phyloP scores from a whole-genome alignment of 2,888 invertebrate genomes.

The Chrysolina haemoptera region DNA sequence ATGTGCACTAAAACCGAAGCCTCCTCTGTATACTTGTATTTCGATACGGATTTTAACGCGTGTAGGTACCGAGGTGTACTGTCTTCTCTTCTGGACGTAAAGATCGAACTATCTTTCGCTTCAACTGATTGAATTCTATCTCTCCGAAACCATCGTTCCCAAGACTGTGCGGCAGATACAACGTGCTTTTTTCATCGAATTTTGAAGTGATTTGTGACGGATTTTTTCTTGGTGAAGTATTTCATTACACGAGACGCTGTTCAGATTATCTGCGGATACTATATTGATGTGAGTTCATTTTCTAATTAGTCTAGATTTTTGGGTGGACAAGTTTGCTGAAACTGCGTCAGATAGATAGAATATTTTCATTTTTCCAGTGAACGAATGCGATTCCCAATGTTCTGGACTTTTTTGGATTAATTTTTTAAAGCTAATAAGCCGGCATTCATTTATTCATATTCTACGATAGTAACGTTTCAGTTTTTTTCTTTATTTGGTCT shows the following conservation, averaged over 20 bases:
- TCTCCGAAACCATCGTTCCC: neutral
- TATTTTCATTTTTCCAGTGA: neutral
- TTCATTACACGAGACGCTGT: neutral
- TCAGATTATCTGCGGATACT: slow-evolving; percentile 11
- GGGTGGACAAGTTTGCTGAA: slow-evolving; percentile 5
- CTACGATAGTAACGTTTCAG: no score
- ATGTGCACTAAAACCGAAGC: slow-evolving; percentile 52
- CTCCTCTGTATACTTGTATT: slow-evolving; percentile 39
- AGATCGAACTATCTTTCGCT: slow-evolving; percentile 2
- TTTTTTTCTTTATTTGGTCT: no score
- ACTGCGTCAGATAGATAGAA: neutral
- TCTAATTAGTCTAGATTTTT: neutral
- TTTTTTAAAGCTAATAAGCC: no score
- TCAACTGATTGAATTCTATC: neutral
- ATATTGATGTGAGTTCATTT: slow-evolving; percentile 15
- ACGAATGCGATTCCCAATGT: neutral
- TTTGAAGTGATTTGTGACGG: slow-evolving; percentile 13
- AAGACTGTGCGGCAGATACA: neutral
- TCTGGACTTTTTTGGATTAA: no score
- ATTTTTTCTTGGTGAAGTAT: slow-evolving; percentile 12
- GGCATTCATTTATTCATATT: no score
- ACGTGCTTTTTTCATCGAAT: slow-evolving; percentile 5
- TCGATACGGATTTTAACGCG: slow-evolving; percentile 37
- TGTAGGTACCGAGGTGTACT: slow-evolving; percentile 20
- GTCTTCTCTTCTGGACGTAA: slow-evolving; percentile 22